Base-by-base conservation (phyloP, 2,113 vertebrate genomes). In the Nycticorax nycticorax region DNA sequence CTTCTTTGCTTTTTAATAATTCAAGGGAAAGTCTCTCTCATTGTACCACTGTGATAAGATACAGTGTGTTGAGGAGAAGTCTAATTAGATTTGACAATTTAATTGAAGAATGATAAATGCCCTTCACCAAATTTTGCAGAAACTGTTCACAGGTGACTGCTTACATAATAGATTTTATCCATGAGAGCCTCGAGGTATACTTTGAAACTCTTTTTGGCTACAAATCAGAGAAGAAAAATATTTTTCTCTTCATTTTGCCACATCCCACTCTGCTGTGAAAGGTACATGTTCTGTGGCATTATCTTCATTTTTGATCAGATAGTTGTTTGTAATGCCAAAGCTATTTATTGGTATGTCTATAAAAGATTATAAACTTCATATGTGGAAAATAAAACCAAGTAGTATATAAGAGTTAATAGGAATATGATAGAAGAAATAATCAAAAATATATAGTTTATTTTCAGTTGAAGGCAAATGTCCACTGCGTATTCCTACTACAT, bases 41-140 rank as follows among this genome's bases (percentile, higher is more conserved):
- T 68, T 90, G 71, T 63, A 62, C 55, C n/a, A 45, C 37, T 84
- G 55, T 41, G 73, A 60, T 59, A 83, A 93, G 48, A 71, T 56
- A n/a, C 53, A 77, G 28, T 30, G 14, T 78, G 64, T 83, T 92
- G 45, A 96, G 35, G 8, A 33, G 37, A 94, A 97, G 35, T 83
- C 60, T 97, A 96, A 98, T 97, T 97, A 97, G 92, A 95, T 91
- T 84, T 97, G 97, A 96, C 97, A 82, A 95, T 97, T 93, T 97
- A 97, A 97, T 97, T 97, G 97, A 91, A 91, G 91, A 93, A 96
- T 98, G 93, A 97, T 97, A 96, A 98, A 97, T 97, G 94, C 41
- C 91, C 83, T 97, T 94, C 71, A 94, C 93, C 37, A 72, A 76
- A 93, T 85, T 96, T 88, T 95, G 69, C 89, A 83, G 53, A 89